Evolutionary conservation across 2,113 vertebrate species (phyloP).

Genomic region (Clupea harengus): DNA sequence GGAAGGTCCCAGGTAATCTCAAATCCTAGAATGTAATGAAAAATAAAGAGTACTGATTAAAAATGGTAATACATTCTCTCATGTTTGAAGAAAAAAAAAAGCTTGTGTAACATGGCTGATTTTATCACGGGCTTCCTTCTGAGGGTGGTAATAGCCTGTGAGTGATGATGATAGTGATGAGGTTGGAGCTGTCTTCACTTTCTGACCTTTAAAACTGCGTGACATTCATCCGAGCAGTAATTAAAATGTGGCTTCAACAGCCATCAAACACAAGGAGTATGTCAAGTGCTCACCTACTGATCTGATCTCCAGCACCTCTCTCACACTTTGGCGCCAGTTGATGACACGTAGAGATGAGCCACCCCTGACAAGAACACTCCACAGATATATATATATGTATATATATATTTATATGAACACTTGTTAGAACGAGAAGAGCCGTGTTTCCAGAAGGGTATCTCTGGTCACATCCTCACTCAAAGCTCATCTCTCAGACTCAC

Average conservation of each 20-base stretch:
- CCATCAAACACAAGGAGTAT: background rate
- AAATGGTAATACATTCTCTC: background rate
- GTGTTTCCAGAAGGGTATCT: background rate
- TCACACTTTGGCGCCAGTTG: background rate
- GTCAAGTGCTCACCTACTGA: slow-evolving; percentile 15
- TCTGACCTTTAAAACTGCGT: background rate
- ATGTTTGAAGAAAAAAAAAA: background rate
- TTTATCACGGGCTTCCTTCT: background rate
- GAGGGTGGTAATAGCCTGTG: background rate
- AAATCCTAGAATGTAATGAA: background rate
- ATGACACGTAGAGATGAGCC: background rate
- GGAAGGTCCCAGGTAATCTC: background rate
- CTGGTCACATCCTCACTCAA: background rate
- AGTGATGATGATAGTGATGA: background rate
- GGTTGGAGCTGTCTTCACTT: background rate
- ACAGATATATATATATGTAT: background rate
- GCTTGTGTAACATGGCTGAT: background rate
- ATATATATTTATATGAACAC: background rate
- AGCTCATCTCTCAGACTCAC: background rate
- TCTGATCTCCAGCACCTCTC: background rate
- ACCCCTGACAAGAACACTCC: background rate
- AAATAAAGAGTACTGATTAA: background rate
- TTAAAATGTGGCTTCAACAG: slow-evolving; percentile 10
- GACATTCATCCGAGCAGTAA: background rate
- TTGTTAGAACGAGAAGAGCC: background rate